phyloP scores from a whole-genome alignment of 1,140 invertebrate species.

The Temnothorax nylanderi region DNA sequence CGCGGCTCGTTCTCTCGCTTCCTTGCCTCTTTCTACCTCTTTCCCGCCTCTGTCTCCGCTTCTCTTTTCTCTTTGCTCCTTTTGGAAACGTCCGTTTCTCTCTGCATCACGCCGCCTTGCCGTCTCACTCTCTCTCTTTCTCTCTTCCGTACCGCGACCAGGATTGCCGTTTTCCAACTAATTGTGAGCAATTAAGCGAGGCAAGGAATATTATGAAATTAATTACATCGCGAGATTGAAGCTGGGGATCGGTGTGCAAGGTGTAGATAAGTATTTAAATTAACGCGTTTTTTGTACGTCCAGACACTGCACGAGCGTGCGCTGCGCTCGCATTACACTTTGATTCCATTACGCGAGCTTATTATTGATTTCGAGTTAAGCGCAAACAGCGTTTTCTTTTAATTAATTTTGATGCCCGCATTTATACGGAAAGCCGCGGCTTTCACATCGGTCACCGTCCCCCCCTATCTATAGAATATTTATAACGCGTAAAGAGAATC shows the following conservation, averaged over 20 bases:
- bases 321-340: slow-evolving; percentile 26
- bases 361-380: slow-evolving; percentile 52
- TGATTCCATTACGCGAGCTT: slow-evolving; percentile 49
- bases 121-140: slow-evolving; percentile 19
- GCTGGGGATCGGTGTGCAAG: slow-evolving; percentile 30
- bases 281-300: slow-evolving; percentile 52
- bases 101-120: neutral
- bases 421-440: neutral
- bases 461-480: slow-evolving; percentile 14
- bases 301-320: neutral
- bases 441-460: neutral
- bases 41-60: neutral
- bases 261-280: slow-evolving; percentile 73
- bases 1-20: slow-evolving; percentile 9
- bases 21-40: neutral
- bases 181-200: slow-evolving; percentile 72
- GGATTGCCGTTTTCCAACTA: slow-evolving; percentile 54
- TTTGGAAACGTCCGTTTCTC: neutral
- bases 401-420: slow-evolving; percentile 45
- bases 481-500: slow-evolving; percentile 21
- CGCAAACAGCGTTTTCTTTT: slow-evolving; percentile 4
- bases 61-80: slow-evolving; percentile 36
- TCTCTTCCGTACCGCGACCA: neutral
- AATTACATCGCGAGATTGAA: slow-evolving; percentile 67
- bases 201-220: slow-evolving; percentile 72